Percentiles rank a stretch among this genome's conserved stretches.
phyloP scores from a whole-genome alignment of 2,888 invertebrate species.

The Aphidoletes aphidimyza region DNA sequence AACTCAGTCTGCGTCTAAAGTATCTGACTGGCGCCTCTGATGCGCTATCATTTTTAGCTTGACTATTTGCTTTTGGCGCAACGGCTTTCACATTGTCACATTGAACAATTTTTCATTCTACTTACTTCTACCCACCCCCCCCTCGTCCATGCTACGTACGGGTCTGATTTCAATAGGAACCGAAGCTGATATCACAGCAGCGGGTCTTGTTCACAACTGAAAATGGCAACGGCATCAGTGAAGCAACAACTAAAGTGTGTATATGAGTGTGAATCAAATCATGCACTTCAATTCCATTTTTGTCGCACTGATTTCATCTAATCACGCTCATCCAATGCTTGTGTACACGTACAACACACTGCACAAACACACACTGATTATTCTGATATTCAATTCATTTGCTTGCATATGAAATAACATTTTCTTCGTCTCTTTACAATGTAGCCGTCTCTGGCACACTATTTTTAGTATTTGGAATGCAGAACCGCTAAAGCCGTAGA shows the following conservation, averaged over 20 bases:
- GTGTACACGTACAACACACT: not conserved
- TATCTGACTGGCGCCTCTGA: not conserved
- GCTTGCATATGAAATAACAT: constrained; percentile 42
- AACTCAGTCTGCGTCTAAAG: not conserved
- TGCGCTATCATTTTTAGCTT: not conserved
- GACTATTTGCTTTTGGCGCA: not conserved
- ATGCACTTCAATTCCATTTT: constrained; percentile 31
- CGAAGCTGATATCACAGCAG: too few relatives aligned
- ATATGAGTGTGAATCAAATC: constrained; percentile 14
- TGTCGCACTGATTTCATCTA: constrained; percentile 2
- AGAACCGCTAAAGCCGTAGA: not conserved
- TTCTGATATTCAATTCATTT: constrained; percentile 26
- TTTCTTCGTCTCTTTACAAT: not conserved
- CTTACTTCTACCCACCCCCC: too few relatives aligned
- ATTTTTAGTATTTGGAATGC: not conserved
- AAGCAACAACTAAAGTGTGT: too few relatives aligned
- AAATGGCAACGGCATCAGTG: too few relatives aligned
- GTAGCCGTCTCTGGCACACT: not conserved
- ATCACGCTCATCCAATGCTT: constrained; percentile 32
- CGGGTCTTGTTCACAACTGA: too few relatives aligned
- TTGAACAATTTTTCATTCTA: constrained; percentile 8
- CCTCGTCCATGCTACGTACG: too few relatives aligned
- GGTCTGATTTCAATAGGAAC: too few relatives aligned
- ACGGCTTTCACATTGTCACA: constrained; percentile 17
- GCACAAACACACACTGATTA: not conserved